phyloP scores from a whole-genome alignment of 2,113 vertebrate species.

The Gasterosteus nipponicus region DNA sequence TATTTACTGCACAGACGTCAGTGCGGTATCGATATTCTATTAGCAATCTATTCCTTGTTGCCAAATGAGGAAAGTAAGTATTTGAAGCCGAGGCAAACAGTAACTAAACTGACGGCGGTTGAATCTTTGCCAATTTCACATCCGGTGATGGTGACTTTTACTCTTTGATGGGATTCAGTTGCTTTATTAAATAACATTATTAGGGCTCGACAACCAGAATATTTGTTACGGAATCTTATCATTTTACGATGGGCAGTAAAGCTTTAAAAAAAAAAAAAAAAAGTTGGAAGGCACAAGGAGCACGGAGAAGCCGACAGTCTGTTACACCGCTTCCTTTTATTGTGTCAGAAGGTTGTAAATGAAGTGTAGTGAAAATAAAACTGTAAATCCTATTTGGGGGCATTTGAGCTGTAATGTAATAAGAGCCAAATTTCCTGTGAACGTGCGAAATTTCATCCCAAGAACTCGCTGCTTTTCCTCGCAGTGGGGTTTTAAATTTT shows the following conservation, averaged over 20 bases:
- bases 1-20: background rate
- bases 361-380: constrained; percentile 4
- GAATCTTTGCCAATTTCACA: background rate
- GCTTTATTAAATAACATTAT: background rate
- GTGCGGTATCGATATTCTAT: background rate
- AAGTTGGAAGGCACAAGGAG: background rate
- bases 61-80: background rate
- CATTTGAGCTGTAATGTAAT: constrained; percentile 14
- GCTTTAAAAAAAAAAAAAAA: background rate
- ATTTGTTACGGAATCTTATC: background rate
- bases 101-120: background rate
- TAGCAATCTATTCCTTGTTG: background rate
- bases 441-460: constrained; percentile 23
- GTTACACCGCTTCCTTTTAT: background rate
- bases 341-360: constrained; percentile 8
- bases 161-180: background rate
- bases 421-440: constrained; percentile 19
- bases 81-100: background rate
- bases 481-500: constrained; percentile 34
- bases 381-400: background rate
- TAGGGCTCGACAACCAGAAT: background rate
- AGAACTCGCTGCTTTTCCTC: constrained; percentile 28
- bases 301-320: background rate
- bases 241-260: background rate
- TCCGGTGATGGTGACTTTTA: background rate